Evolutionary conservation across 2,888 invertebrate species (phyloP).

Genomic region (Apodemia hepburni): DNA sequence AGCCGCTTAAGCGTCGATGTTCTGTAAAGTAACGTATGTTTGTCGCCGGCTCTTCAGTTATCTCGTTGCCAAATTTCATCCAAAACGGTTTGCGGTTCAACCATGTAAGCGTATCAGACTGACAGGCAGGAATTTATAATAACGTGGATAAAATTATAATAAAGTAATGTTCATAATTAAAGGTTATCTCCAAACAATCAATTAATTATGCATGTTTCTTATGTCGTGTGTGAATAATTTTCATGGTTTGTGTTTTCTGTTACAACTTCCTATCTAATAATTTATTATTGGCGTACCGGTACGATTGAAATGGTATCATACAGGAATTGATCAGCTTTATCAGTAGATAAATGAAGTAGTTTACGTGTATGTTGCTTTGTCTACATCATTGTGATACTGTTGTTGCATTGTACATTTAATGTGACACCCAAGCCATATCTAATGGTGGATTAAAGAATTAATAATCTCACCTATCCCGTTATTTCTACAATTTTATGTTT

Average conservation of each 20-base stretch:
- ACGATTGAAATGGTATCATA: background rate
- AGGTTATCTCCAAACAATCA: background rate
- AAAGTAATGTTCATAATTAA: background rate
- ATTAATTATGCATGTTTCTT: background rate
- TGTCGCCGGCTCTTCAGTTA: too few species aligned
- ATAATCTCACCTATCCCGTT: background rate
- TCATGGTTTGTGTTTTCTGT: background rate
- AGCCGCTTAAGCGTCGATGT: too few species aligned
- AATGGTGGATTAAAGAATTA: background rate
- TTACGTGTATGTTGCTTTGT: background rate
- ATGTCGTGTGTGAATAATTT: background rate
- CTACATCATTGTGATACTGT: background rate
- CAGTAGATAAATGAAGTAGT: slow-evolving; percentile 7
- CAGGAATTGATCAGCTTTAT: slow-evolving; percentile 6
- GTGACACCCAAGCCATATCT: background rate
- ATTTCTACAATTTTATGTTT: too few species aligned
- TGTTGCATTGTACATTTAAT: background rate
- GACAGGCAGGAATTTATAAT: too few species aligned
- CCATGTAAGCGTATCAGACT: too few species aligned
- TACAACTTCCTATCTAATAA: background rate
- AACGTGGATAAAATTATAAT: too few species aligned
- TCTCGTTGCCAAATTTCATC: too few species aligned
- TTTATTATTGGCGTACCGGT: background rate
- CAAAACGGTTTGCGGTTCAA: too few species aligned
- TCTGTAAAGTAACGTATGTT: too few species aligned